A percentile compares a stretch with the other conserved stretches of the same genome.
These are phyloP conservation scores for Disparrhopalites patrizii DNA, from an alignment of 2,888 invertebrate species.

Conservation along the genomic window DNA sequence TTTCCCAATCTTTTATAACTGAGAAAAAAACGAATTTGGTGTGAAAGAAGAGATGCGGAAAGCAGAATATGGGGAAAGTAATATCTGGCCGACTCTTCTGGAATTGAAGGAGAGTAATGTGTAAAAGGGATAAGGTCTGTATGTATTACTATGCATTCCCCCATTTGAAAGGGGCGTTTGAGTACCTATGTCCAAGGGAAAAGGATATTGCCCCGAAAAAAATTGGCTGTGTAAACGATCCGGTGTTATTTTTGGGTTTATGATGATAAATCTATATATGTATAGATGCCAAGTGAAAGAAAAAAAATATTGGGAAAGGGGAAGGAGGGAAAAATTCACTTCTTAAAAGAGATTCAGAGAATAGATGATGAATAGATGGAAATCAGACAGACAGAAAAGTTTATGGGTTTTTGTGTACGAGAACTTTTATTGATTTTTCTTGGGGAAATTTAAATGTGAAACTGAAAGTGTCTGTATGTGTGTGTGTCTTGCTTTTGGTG, in stretches of 20 bases:
- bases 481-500: slow-evolving; percentile 48
- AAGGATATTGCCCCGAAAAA: too few species aligned
- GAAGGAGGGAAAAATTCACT: slow-evolving; percentile 12
- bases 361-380: slow-evolving; percentile 22
- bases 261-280: slow-evolving; percentile 1
- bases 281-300: background rate
- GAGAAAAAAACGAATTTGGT: too few species aligned
- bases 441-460: slow-evolving; percentile 18
- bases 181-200: too few species aligned
- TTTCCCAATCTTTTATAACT: too few species aligned
- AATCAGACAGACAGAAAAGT: slow-evolving; percentile 22
- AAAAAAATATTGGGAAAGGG: slow-evolving; percentile 7
- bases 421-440: slow-evolving; percentile 25
- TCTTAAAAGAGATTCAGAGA: slow-evolving; percentile 13
- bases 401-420: slow-evolving; percentile 18
- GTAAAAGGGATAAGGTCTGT: too few species aligned
- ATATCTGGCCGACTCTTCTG: too few species aligned
- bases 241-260: slow-evolving; percentile 8
- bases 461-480: slow-evolving; percentile 3
- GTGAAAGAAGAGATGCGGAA: too few species aligned
- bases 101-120: too few species aligned
- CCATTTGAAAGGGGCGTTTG: too few species aligned
- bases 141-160: too few species aligned
- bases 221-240: background rate
- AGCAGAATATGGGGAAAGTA: too few species aligned